phyloP scores from a whole-genome alignment of 2,797 vertebrate genomes.

The Danionella dracula region DNA sequence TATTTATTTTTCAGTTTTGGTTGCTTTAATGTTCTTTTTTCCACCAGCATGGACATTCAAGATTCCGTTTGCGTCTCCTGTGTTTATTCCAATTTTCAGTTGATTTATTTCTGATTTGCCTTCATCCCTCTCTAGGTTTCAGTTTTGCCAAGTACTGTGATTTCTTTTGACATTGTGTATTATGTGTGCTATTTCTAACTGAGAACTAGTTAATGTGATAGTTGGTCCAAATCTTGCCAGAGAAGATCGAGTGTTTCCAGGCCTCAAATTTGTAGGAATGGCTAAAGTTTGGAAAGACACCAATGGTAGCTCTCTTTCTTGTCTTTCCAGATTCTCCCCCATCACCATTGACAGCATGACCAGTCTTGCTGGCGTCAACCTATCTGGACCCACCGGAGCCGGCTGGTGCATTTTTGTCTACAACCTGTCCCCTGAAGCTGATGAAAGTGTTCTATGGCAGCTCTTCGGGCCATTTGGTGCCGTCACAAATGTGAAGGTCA shows the following conservation, averaged over 20 bases:
- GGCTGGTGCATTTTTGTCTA: slow-evolving; percentile 99
- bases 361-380: slow-evolving; percentile 85
- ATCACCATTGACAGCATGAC: slow-evolving; percentile 96
- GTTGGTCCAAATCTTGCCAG: slow-evolving; percentile 56
- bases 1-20: slow-evolving; percentile 67
- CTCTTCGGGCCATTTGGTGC: slow-evolving; percentile 96
- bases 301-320: slow-evolving; percentile 93
- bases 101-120: slow-evolving; percentile 76
- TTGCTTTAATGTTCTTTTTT: slow-evolving; percentile 77
- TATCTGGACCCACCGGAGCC: slow-evolving; percentile 80
- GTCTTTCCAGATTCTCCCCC: slow-evolving; percentile 95
- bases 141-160: slow-evolving; percentile 56
- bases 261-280: slow-evolving; percentile 65
- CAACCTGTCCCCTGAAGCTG: slow-evolving; percentile 93
- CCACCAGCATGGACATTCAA: slow-evolving; percentile 84
- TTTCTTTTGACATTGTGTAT: slow-evolving; percentile 71
- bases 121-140: slow-evolving; percentile 82
- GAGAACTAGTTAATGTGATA: slow-evolving; percentile 51
- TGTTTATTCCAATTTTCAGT: slow-evolving; percentile 72
- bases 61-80: slow-evolving; percentile 80
- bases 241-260: slow-evolving; percentile 55
- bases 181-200: slow-evolving; percentile 69
- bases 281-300: slow-evolving; percentile 95
- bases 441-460: slow-evolving; percentile 97
- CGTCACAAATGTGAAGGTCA: slow-evolving; percentile 96